These are phyloP conservation scores for Marisa cornuarietis DNA, from an alignment of 1,140 invertebrate genomes.

Conservation along the genomic window DNA sequence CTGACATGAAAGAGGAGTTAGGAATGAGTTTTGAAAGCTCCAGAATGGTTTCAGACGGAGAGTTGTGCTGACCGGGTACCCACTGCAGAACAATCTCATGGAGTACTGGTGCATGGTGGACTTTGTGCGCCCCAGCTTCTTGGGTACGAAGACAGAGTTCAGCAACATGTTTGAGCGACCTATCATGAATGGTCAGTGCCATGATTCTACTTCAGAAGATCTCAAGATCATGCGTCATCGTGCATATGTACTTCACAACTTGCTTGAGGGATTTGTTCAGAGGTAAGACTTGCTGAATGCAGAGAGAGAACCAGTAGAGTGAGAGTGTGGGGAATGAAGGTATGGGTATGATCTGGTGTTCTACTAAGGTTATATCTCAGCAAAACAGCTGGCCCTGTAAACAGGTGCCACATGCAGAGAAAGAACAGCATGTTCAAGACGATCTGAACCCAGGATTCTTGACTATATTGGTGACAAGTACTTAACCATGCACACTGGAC, in stretches of 20 bases:
- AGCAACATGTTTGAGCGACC: constrained; percentile 75
- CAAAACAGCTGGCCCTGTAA: no score
- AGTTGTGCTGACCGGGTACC: constrained; percentile 94
- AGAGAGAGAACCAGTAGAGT: no score
- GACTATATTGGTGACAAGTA: no score
- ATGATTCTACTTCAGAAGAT: constrained; percentile 88
- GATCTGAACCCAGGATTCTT: no score
- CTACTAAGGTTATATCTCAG: no score
- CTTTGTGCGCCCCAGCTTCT: constrained; percentile 93
- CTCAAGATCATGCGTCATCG: constrained; percentile 94
- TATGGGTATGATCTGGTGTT: no score
- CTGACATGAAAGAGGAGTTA: not conserved
- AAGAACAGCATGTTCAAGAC: no score
- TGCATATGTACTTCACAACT: constrained; percentile 92
- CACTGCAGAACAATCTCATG: constrained; percentile 94
- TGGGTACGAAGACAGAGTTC: constrained; percentile 93
- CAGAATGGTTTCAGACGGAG: constrained; percentile 70
- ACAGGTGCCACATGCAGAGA: no score
- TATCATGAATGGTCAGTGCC: constrained; percentile 95
- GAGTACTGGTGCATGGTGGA: constrained; percentile 93
- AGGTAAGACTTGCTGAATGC: constrained; percentile 45
- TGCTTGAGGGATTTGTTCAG: constrained; percentile 90
- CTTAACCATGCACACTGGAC: no score
- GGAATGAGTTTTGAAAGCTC: not conserved
- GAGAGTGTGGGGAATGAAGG: no score